Conservation (phyloP, 2,888 invertebrate species). For the Leptinotarsa rubiginosa region DNA sequence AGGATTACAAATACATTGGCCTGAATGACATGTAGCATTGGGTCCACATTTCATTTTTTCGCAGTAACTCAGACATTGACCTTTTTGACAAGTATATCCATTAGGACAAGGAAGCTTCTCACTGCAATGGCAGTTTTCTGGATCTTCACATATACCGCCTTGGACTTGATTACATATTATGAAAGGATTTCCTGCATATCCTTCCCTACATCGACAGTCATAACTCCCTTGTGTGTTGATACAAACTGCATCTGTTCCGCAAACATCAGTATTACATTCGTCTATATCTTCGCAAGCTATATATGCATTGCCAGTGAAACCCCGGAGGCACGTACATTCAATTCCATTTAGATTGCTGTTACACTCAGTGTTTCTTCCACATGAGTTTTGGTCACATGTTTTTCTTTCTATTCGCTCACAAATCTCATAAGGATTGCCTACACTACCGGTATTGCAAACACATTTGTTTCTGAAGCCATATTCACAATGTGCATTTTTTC, state of each 20-base stretch:
- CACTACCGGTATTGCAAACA: constrained; percentile 85
- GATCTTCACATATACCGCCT: constrained; percentile 77
- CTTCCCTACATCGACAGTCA: constrained; percentile 89
- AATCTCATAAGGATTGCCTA: constrained; percentile 88
- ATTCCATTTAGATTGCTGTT: constrained; percentile 79
- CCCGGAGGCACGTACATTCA: constrained; percentile 85
- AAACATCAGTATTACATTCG: constrained; percentile 83
- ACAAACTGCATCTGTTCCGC: constrained; percentile 88
- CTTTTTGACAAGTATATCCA: constrained; percentile 80
- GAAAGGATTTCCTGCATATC: constrained; percentile 89
- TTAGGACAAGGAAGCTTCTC: constrained; percentile 79
- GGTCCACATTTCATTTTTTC: constrained; percentile 83
- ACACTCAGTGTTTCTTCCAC: constrained; percentile 85
- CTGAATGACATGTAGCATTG: constrained; percentile 83
- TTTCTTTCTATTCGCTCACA: constrained; percentile 80
- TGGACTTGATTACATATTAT: constrained; percentile 81
- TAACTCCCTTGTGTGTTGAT: constrained; percentile 90
- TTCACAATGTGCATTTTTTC: constrained; percentile 87
- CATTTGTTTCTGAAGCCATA: constrained; percentile 83
- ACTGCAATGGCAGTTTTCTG: constrained; percentile 77
- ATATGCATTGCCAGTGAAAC: constrained; percentile 89
- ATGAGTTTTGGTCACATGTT: constrained; percentile 78
- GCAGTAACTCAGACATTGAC: constrained; percentile 83
- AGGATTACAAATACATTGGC: constrained; percentile 83
- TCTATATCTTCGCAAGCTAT: constrained; percentile 84